Evolutionary conservation across 2,797 vertebrate species (phyloP), one percentile per base, ranked within the genome.

Genomic region (Mormyrus proboscirostris): DNA sequence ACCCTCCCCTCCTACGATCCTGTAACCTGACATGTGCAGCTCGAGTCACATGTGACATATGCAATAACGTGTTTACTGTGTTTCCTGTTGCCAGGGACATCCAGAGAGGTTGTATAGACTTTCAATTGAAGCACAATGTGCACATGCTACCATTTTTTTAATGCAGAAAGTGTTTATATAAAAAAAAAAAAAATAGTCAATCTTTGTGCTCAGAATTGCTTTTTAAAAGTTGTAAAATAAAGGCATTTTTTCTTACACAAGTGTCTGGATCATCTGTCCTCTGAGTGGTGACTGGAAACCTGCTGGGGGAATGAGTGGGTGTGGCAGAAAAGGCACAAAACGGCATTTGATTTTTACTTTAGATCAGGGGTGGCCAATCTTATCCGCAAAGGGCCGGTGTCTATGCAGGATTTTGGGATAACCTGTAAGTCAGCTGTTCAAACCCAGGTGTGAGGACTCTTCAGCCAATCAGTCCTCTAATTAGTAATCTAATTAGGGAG

Each of bases 121-220:
- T 96, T 95, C 97, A 96, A 96, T 96, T 93, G 91, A 98, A 99
- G 98, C 98, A 99, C 98, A 99, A 97, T 97, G 97, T 99, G 98
- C 97, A 97, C 96, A 97, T 91, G 96, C 95, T 97, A 96, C 94
- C 94, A 96, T 98, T 96, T 99, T 97, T 98, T 93, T 98, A 98
- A 55, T 95, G 95, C 95, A 91, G 95, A 94, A 92, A 92, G 94
- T 96, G 97, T 99, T 98, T 99, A 95, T 99, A 97, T 95, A 86
- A 95, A 50, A 29, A 33, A 33, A 1, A 1, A 33, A 33, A 33
- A 33, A 94, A 96, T 96, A 96, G 94, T 96, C 91, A 90, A 94
- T 95, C 93, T 97, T 97, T 98, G 97, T 98, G 97, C 97, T 99
- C 97, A 93, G 95, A 95, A 96, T 94, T 96, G 96, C 96, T 96